Evolutionary conservation across 2,797 vertebrate genomes (phyloP), one percentile per base, ranked within the genome.

Genomic region (Tamandua tetradactyla): DNA sequence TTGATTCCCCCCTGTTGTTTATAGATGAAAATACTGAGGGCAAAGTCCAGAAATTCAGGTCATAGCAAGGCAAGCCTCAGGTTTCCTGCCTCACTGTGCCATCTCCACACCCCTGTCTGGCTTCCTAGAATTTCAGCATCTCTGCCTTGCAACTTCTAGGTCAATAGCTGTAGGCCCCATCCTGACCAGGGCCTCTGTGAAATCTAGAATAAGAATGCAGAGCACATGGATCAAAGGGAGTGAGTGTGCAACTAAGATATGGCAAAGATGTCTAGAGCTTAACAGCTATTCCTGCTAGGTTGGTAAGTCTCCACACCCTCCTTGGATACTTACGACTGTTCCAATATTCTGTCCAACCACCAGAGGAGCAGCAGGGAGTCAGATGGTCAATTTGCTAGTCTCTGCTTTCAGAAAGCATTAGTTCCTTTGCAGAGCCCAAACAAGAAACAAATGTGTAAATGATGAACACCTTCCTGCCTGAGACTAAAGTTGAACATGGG

Each of bases 381-480:
- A 89, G 44, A 81, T 9, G 64, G 42, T 15, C 84, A 49, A 85
- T 92, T 85, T 89, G 89, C 62, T 69, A 78, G 81, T 64, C 52
- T 94, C 5, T 82, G 68, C 42, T 74, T 92, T 86, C 37, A 87
- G 62, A 62, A 92, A 87, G 37, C n/a, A 84, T 82, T 52, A 72
- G 37, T 37, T n/a, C 55, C 62, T 94, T 89, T 80, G 61, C 30
- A 87, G 68, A 85, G 8, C 18, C 61, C 78, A 69, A 85, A 95
- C 62, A 30, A 84, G 27, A 92, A 92, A 92, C 32, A 83, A 93
- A 83, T 64, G 44, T 25, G 13, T 4, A 84, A 86, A 82, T 71
- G 22, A 86, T 52, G 42, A 93, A 32, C 47, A 25, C 37, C n/a
- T 96, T 89, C 9, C 35, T 71, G 47, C n/a, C 35, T 61, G 40